Evolutionary conservation across 2,888 invertebrate genomes (phyloP).

Genomic region (Rotaria sp.): DNA sequence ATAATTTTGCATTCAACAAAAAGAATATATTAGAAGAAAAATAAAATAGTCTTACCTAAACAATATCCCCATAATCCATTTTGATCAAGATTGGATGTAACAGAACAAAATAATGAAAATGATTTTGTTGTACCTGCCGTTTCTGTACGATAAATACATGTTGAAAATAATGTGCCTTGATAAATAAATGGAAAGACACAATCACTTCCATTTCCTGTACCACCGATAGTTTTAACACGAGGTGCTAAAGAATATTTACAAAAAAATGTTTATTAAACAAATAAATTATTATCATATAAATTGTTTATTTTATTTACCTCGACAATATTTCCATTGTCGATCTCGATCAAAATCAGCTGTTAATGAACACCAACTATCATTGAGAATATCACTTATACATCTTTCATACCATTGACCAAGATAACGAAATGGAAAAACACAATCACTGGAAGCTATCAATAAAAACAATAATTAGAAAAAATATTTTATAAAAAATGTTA

Average conservation of each 20-base stretch:
- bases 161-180: neutral
- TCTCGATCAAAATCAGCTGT: constrained; percentile 4
- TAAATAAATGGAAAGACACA: constrained; percentile 3
- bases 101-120: neutral
- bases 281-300: too few relatives aligned
- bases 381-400: neutral
- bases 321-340: constrained; percentile 25
- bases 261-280: neutral
- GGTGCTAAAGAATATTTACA: neutral
- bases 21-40: neutral
- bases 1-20: neutral
- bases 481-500: neutral
- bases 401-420: constrained; percentile 23
- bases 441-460: neutral
- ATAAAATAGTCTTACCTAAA: neutral
- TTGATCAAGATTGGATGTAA: neutral
- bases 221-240: neutral
- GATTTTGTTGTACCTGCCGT: neutral
- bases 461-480: neutral
- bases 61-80: constrained; percentile 20
- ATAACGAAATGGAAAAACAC: constrained; percentile 28
- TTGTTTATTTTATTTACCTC: neutral
- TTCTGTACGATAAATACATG: constrained; percentile 8
- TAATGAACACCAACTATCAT: constrained; percentile 28
- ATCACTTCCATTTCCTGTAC: neutral